Evolutionary conservation across 2,113 vertebrate genomes (phyloP).

Genomic region (Raja brachyura): DNA sequence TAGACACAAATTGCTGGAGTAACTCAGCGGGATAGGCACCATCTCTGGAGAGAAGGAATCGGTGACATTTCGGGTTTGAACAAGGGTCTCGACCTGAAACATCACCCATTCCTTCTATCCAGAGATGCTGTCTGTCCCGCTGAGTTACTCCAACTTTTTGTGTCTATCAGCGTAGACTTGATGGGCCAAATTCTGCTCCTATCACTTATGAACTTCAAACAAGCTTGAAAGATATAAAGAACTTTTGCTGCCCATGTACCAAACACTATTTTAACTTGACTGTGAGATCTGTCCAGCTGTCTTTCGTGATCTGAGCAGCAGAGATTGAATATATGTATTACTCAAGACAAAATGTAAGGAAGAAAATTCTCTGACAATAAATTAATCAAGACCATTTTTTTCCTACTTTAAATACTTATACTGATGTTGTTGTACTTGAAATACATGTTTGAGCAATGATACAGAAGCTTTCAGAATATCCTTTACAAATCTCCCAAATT

Average conservation of each 20-base stretch:
- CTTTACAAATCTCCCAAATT: background rate
- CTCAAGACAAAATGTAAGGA: background rate
- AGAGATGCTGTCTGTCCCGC: no score
- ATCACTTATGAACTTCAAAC: background rate
- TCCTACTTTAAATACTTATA: background rate
- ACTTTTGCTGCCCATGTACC: background rate
- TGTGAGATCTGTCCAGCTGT: background rate
- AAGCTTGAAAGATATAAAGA: background rate
- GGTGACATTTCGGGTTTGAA: no score
- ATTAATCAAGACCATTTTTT: background rate
- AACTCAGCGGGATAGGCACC: no score
- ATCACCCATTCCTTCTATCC: no score
- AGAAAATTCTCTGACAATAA: background rate
- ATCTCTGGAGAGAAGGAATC: no score
- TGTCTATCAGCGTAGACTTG: no score
- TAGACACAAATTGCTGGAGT: no score
- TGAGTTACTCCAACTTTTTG: no score
- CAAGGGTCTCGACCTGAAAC: no score
- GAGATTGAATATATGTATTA: background rate
- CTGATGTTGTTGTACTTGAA: background rate
- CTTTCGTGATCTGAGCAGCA: background rate
- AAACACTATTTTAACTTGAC: background rate
- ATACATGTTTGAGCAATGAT: background rate
- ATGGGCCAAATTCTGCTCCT: no score
- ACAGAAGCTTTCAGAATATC: background rate